Evolutionary conservation across 2,797 vertebrate genomes (phyloP).

Genomic region (Siniperca scherzeri): DNA sequence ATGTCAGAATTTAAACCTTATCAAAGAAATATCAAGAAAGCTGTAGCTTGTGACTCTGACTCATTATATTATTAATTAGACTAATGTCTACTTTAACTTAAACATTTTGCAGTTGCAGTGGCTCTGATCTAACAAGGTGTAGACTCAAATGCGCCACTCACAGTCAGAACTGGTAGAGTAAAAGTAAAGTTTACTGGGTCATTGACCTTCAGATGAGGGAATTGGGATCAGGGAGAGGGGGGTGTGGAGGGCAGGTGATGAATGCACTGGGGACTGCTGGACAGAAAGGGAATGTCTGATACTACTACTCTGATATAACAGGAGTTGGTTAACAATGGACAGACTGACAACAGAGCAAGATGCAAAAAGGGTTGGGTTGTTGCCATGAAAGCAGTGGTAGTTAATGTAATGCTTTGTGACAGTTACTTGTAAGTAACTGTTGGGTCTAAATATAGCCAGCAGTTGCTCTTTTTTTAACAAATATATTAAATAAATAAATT

Average conservation of each 20-base stretch:
- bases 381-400: background rate
- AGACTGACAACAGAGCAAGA: background rate
- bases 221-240: background rate
- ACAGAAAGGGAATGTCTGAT: background rate
- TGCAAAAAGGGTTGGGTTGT: background rate
- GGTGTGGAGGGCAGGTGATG: background rate
- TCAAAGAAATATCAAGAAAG: too few species aligned
- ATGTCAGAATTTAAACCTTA: too few species aligned
- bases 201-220: background rate
- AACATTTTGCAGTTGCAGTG: background rate
- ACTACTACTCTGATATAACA: slow-evolving; percentile 6
- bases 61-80: background rate
- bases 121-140: background rate
- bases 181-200: background rate
- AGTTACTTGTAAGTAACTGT: background rate
- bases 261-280: background rate
- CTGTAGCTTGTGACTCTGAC: background rate
- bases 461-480: background rate
- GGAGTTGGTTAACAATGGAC: background rate
- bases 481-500: background rate
- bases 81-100: too few species aligned
- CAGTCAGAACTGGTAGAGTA: background rate
- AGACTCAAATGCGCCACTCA: background rate
- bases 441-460: background rate
- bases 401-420: slow-evolving; percentile 1